A percentile compares a stretch with the other conserved stretches of the same genome.
These are phyloP conservation scores for Pissodes strobi DNA, from an alignment of 1,140 invertebrate genomes.

Conservation along the genomic window DNA sequence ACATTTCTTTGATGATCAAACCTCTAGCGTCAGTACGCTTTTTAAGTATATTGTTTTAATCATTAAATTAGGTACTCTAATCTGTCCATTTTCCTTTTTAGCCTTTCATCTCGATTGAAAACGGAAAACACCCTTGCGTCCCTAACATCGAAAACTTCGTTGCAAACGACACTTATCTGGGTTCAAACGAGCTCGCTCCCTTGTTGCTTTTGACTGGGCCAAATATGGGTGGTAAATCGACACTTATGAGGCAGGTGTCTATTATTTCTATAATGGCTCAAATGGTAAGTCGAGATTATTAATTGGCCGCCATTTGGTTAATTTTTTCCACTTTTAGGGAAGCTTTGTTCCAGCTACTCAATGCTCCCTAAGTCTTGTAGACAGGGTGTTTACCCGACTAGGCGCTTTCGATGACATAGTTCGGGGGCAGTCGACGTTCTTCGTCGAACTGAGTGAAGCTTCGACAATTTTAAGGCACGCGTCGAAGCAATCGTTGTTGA, in stretches of 20 bases:
- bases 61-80: too few species aligned
- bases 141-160: conserved; percentile 77
- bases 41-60: too few species aligned
- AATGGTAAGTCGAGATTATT: too few species aligned
- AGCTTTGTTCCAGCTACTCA: conserved; percentile 84
- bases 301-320: too few species aligned
- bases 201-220: conserved; percentile 86
- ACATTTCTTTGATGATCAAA: too few species aligned
- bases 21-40: too few species aligned
- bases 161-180: conserved; percentile 81
- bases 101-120: conserved; percentile 80
- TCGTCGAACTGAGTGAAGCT: conserved; percentile 93
- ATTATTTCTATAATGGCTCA: conserved; percentile 90
- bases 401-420: conserved; percentile 93
- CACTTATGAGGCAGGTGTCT: conserved; percentile 93
- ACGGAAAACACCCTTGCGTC: conserved; percentile 91
- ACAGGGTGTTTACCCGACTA: conserved; percentile 92
- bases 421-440: conserved; percentile 93
- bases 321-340: conserved; percentile 73
- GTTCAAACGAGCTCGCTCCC: conserved; percentile 58
- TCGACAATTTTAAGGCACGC: conserved; percentile 87
- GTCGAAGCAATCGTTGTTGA: conserved; percentile 83
- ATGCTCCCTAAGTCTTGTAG: conserved; percentile 80
- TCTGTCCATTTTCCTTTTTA: too few species aligned
- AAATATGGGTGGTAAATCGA: conserved; percentile 99